These are phyloP conservation scores for Adela reaumurella DNA, from an alignment of 2,888 invertebrate genomes.

Conservation along the genomic window DNA sequence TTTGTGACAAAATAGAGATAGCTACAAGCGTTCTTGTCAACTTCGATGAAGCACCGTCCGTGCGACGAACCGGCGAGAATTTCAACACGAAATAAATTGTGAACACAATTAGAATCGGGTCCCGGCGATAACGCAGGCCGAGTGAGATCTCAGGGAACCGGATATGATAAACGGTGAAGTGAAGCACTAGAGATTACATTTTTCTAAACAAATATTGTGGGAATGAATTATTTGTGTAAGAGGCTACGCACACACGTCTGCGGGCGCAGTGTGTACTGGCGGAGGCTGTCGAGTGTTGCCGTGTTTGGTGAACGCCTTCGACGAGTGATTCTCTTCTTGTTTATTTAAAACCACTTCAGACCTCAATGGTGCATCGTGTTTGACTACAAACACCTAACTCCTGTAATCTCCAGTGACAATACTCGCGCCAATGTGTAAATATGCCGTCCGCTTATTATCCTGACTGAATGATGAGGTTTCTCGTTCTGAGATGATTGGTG, in stretches of 20 bases:
- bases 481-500: no score
- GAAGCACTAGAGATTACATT: background rate
- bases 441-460: no score
- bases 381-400: background rate
- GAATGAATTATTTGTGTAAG: background rate
- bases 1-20: background rate
- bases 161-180: background rate
- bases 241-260: background rate
- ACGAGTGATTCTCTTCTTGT: constrained; percentile 16
- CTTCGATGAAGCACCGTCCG: background rate
- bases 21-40: background rate
- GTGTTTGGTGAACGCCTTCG: background rate
- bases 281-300: no score
- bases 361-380: constrained; percentile 27
- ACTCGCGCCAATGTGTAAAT: constrained; percentile 14
- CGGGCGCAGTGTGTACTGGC: no score
- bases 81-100: background rate
- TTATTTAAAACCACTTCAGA: constrained; percentile 45
- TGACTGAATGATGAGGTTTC: no score
- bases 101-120: background rate
- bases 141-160: background rate
- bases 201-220: background rate
- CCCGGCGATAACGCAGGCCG: background rate
- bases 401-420: constrained; percentile 37
- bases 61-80: background rate